Evolutionary conservation across 2,888 invertebrate species (phyloP).

Genomic region (Eremobia ochroleuca): DNA sequence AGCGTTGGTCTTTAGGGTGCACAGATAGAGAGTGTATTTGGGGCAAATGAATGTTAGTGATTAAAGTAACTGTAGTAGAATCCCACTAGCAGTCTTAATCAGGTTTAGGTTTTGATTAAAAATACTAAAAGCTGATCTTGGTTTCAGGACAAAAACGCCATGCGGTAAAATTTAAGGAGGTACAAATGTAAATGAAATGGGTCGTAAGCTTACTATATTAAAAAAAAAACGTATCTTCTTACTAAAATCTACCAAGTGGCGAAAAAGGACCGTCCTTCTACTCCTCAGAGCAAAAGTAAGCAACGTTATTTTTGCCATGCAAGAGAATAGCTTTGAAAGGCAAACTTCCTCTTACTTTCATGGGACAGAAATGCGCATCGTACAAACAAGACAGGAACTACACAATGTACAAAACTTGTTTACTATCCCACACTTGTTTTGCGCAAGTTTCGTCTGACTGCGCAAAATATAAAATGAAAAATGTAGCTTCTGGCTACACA

Average conservation of each 20-base stretch:
- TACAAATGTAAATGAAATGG: not conserved
- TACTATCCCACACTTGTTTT: conserved; percentile 44
- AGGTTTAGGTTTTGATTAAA: not conserved
- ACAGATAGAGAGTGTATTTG: conserved; percentile 25
- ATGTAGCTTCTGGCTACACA: conserved; percentile 8
- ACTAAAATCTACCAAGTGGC: not conserved
- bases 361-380: conserved; percentile 26
- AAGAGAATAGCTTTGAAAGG: conserved; percentile 21
- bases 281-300: not conserved
- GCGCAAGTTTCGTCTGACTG: conserved; percentile 30
- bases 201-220: not conserved
- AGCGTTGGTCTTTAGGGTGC: conserved; percentile 47
- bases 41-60: not conserved
- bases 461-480: conserved; percentile 31
- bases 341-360: conserved; percentile 44
- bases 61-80: not conserved
- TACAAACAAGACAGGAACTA: conserved; percentile 46
- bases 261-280: not conserved
- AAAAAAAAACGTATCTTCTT: not conserved
- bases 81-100: not conserved
- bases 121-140: not conserved
- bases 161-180: no score
- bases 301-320: conserved; percentile 14
- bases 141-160: not conserved
- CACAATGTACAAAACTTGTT: conserved; percentile 55